Base-by-base conservation (phyloP, 2,888 invertebrate genomes). In the Nomada fucata region DNA sequence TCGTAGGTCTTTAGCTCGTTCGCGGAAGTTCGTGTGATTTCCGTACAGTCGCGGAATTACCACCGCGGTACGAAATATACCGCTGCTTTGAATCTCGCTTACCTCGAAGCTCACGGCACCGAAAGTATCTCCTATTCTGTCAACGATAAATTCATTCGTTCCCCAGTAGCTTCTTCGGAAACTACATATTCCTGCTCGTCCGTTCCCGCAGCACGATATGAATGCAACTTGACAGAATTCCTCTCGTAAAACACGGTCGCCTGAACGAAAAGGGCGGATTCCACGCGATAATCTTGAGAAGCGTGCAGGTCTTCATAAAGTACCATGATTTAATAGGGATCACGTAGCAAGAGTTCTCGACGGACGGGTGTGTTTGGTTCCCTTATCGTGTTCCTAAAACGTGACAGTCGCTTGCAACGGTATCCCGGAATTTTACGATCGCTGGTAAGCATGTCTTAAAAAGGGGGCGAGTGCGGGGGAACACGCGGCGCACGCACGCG, bases 301-400 rank as follows among this genome's bases (percentile, higher is more conserved):
- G 36, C 47, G 23, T 29, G 57, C 44, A 29, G 18, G 65, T 50
- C 65, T 74, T 74, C 47, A 57, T 59, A 65, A 74, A 74, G 47
- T 20, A 7, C 13, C 26, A 23, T 50, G 65, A 74, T 74, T 74
- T 65, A 74, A 74, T 74, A 74, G 73, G 73, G 73, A 65, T 73
- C 65, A 36, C 65, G 57, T 65, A 36, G 29, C 10, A 36, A n/a
- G 9, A 15, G 69, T 26, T n/a, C 57, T 57, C 57, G 73, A 47
- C 3, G 23, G 42, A 20, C 42, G 18, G 61, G 36, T 42, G 52
- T 59, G 69, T 69, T 61, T 69, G 52, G 36, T 15, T 44, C 67
- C 20, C 67, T 69, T 76, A 69, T 76, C 69, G 55, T 47, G 76
- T 63, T 50, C n/a, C 36, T 47, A 44, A 76, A 69, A 76, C 76